phyloP scores from a whole-genome alignment of 2,113 vertebrate species.

The Ciconia maguari region DNA sequence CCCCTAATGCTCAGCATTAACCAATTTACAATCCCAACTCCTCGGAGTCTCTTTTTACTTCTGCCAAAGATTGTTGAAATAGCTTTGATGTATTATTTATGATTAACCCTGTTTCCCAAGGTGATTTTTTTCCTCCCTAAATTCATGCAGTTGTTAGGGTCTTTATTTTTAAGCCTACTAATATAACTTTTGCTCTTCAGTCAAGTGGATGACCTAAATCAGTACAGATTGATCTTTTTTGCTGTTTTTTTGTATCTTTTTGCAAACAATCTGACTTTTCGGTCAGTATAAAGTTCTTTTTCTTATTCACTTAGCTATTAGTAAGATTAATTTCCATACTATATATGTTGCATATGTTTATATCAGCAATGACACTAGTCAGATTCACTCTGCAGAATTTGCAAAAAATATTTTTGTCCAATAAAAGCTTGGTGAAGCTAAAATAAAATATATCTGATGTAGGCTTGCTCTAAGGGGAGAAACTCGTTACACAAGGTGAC shows the following conservation, averaged over 20 bases:
- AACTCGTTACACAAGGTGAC: neutral
- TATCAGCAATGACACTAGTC: neutral
- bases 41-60: neutral
- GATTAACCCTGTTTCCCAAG: neutral
- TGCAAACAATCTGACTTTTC: neutral
- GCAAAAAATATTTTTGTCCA: neutral
- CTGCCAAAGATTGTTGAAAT: neutral
- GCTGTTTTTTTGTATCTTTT: neutral
- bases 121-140: neutral
- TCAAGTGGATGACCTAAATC: neutral
- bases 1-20: neutral
- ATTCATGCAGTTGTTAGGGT: neutral
- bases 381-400: neutral
- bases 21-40: slow-evolving; percentile 24
- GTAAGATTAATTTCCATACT: neutral
- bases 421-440: neutral
- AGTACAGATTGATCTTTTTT: neutral
- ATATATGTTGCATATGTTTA: neutral
- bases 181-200: neutral
- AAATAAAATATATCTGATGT: neutral
- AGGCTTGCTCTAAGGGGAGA: neutral
- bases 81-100: slow-evolving; percentile 19
- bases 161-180: neutral
- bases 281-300: neutral
- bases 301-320: neutral